These are phyloP conservation scores for Heliornis fulica DNA, from an alignment of 2,113 vertebrate species.

Conservation along the genomic window DNA sequence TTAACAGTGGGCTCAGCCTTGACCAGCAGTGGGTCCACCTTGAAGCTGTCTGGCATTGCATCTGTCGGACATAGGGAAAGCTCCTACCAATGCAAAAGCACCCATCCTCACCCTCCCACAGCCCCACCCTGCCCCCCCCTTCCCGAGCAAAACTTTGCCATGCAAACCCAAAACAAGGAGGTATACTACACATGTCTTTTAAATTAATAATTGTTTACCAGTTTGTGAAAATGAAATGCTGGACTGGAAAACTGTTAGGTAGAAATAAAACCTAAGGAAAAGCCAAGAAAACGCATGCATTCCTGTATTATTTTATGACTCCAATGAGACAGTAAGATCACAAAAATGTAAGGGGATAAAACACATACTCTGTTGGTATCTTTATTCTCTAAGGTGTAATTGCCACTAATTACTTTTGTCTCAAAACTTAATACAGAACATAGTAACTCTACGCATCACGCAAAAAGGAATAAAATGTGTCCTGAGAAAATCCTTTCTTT, in stretches of 20 bases:
- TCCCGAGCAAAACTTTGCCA: no score
- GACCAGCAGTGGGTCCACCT: no score
- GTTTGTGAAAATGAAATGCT: not conserved
- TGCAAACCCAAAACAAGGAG: not conserved
- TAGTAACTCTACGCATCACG: not conserved
- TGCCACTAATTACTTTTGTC: not conserved
- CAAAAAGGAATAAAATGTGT: not conserved
- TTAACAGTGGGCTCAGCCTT: not conserved
- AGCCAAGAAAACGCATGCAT: not conserved
- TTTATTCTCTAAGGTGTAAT: not conserved
- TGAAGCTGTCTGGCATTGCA: no score
- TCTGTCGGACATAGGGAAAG: no score
- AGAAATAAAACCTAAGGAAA: conserved; percentile 16
- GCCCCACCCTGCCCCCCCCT: no score
- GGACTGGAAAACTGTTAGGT: not conserved
- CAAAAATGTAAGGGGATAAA: not conserved
- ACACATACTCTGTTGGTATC: not conserved
- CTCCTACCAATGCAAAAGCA: no score
- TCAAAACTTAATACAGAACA: not conserved
- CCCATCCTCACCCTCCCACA: no score
- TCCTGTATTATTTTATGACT: not conserved
- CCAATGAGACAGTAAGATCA: not conserved
- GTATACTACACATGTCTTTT: not conserved
- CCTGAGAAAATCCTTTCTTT: not conserved
- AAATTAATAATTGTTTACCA: not conserved